Base-by-base conservation (phyloP, 2,113 vertebrate species). In the cattle (Bos taurus) region DNA sequence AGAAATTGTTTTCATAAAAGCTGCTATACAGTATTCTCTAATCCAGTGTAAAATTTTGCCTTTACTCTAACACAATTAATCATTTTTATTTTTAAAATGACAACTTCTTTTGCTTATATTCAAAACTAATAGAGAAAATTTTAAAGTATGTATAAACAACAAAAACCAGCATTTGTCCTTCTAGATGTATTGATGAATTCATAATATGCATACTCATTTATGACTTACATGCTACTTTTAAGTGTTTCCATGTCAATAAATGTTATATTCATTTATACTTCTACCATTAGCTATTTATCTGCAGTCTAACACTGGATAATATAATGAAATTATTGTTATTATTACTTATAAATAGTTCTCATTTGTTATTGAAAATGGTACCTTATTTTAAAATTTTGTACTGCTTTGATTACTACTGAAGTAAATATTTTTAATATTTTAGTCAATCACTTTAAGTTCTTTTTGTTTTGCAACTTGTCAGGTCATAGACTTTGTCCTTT, bases 391-490 rank as follows among this genome's bases (percentile, higher is more conserved):
- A 82, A 86, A 40, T 12, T 46, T 86, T 92, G 82, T 56, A n/a
- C 81, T 94, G 88, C 30, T 88, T 86, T 90, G 36, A 60, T 84
- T 92, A 96, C 48, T 88, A 74, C 40, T 54, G 28, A 92, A 57
- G n/a, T 56, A 94, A 94, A 25, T 96, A 88, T 91, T 94, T 96
- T 95, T n/a, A 87, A 87, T 77, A 64, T 91, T 80, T 80, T 84
- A 86, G 46, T 90, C 48, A 59, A 59, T 16, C 36, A 64, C 16
- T 82, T 71, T 64, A 77, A 50, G 8, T 88, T 94, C 2, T 92
- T 48, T 85, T 78, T 77, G 43, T 67, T 59, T 67, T n/a, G 10
- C 28, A 50, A 33, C 16, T 90, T 96, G 6, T 25, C 52, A 86
- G 36, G 21, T 77, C 30, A 92, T 97, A 56, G n/a, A 5, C 50